phyloP scores from a whole-genome alignment of 2,113 vertebrate species.

The Onychorhynchus coronatus region DNA sequence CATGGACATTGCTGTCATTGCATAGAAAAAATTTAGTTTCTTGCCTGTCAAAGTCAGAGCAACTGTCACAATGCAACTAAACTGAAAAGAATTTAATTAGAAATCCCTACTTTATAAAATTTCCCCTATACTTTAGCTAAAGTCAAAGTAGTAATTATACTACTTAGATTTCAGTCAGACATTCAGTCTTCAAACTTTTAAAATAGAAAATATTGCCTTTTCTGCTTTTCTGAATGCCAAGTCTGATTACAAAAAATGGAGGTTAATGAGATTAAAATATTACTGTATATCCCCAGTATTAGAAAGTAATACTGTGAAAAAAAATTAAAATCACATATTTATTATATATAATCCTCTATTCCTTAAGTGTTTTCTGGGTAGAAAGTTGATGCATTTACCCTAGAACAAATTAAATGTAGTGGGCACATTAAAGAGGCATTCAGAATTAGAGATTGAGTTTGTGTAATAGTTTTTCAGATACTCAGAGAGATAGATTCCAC shows the following conservation, averaged over 20 bases:
- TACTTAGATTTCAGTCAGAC: slow-evolving; percentile 22
- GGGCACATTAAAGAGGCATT: neutral
- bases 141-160: slow-evolving; percentile 67
- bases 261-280: neutral
- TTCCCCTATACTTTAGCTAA: slow-evolving; percentile 31
- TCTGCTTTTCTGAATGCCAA: neutral
- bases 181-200: slow-evolving; percentile 42
- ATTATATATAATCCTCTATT: neutral
- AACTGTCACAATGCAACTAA: slow-evolving; percentile 85
- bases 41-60: slow-evolving; percentile 83
- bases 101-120: slow-evolving; percentile 69
- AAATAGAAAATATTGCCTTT: neutral
- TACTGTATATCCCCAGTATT: neutral
- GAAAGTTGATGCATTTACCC: neutral
- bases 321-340: neutral
- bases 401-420: neutral
- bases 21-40: slow-evolving; percentile 53
- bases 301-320: neutral
- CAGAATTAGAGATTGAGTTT: neutral
- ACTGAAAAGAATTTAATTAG: slow-evolving; percentile 48
- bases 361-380: neutral
- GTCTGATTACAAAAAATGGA: neutral
- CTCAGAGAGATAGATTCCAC: neutral
- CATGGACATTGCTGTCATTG: slow-evolving; percentile 53
- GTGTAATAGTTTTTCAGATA: neutral